phyloP scores from a whole-genome alignment of 2,797 vertebrate genomes.

The Siniperca scherzeri region DNA sequence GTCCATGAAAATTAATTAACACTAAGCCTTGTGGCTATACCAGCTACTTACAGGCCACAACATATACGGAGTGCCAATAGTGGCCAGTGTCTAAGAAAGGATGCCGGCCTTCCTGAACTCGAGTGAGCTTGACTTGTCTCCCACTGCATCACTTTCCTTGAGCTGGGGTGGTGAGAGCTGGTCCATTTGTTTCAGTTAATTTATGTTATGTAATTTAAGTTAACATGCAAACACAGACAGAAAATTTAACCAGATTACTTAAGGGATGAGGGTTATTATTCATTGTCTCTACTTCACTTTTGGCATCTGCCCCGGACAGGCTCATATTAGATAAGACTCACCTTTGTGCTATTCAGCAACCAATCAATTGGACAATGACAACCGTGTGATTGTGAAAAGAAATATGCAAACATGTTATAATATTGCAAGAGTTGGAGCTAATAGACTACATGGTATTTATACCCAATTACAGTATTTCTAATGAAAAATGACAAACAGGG shows the following conservation, averaged over 20 bases:
- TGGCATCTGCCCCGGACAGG: conserved; percentile 11
- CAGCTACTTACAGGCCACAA: not conserved
- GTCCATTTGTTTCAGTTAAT: conserved; percentile 15
- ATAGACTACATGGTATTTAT: not conserved
- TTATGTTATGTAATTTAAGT: conserved; percentile 4
- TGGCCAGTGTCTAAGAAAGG: not conserved
- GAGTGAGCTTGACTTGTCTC: not conserved
- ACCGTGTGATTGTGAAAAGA: not conserved
- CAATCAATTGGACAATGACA: conserved; percentile 30
- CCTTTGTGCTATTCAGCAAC: conserved; percentile 9
- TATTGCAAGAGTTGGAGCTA: too few relatives aligned
- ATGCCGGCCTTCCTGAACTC: not conserved
- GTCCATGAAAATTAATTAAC: conserved; percentile 39
- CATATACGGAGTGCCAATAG: not conserved
- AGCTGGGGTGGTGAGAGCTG: not conserved
- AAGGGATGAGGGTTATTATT: conserved; percentile 41
- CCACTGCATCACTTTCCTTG: not conserved
- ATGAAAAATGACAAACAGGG: not conserved
- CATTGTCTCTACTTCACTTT: conserved; percentile 10
- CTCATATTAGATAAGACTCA: conserved; percentile 21
- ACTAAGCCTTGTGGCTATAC: not conserved
- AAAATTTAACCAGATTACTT: conserved; percentile 37
- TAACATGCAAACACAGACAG: conserved; percentile 5
- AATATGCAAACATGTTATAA: too few relatives aligned
- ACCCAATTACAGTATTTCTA: not conserved